Percentiles rank a stretch among this genome's conserved stretches.
Conservation (phyloP, 2,797 vertebrate genomes). For the Silurus lanzhouensis region DNA sequence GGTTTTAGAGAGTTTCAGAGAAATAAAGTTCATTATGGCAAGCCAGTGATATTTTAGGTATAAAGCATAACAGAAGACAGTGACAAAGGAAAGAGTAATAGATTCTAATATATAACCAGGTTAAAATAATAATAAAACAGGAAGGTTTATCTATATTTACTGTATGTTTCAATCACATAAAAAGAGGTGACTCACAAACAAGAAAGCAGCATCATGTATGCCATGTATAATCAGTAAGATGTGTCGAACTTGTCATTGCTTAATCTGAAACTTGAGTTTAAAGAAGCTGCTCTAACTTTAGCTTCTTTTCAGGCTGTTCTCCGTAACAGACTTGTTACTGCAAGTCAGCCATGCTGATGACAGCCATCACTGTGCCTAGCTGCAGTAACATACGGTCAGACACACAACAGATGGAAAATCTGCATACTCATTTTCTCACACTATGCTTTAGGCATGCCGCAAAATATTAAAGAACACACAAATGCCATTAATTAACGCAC, state of each 20-base stretch:
- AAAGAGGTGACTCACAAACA: not conserved
- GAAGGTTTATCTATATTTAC: not conserved
- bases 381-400: constrained; percentile 29
- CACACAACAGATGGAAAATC: constrained; percentile 36
- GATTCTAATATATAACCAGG: not conserved
- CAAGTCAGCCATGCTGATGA: constrained; percentile 31
- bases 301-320: not conserved
- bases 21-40: not conserved
- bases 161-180: not conserved
- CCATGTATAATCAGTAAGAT: not conserved
- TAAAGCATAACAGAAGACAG: not conserved
- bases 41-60: not conserved
- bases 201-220: not conserved
- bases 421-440: not conserved
- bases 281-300: not conserved
- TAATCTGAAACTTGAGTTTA: not conserved
- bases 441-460: not conserved
- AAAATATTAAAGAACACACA: not conserved
- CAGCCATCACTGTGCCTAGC: constrained; percentile 26
- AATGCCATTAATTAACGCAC: not conserved
- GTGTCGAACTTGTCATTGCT: not conserved
- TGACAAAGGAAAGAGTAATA: not conserved
- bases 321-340: constrained; percentile 24
- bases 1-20: no score
- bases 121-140: not conserved